Conservation (phyloP, 2,888 invertebrate species). For the Agonopterix arenella region DNA sequence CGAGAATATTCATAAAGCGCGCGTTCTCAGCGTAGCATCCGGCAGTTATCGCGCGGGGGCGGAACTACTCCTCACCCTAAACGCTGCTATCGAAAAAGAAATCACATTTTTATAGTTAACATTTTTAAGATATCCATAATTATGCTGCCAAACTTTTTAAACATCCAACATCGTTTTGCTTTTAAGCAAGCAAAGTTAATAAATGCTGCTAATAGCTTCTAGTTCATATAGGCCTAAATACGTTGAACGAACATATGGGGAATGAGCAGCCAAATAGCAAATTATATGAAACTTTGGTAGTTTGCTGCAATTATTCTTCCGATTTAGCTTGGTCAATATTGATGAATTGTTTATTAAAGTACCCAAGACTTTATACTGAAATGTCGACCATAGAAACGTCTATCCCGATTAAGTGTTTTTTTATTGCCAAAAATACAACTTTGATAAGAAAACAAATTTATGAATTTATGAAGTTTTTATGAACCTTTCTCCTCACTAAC, state of each 20-base stretch:
- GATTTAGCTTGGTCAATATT: neutral
- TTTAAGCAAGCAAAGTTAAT: neutral
- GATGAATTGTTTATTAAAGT: too few species aligned
- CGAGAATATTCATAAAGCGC: constrained; percentile 46
- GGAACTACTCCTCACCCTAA: neutral
- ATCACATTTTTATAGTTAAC: neutral
- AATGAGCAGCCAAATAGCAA: constrained; percentile 10
- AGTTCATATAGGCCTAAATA: neutral
- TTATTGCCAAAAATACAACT: too few species aligned
- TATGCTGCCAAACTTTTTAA: too few species aligned
- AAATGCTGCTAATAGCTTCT: neutral
- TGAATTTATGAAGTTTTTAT: neutral
- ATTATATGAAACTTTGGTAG: constrained; percentile 8
- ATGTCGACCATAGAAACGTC: too few species aligned
- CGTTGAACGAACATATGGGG: neutral
- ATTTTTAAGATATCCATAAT: too few species aligned
- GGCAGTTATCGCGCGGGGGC: constrained; percentile 35
- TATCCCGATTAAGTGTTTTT: too few species aligned
- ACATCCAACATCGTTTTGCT: neutral
- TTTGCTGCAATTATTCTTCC: neutral
- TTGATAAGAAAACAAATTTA: too few species aligned
- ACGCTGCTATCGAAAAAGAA: neutral
- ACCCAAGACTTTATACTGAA: too few species aligned
- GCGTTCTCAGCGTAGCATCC: constrained; percentile 25
- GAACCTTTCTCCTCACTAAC: constrained; percentile 8